Evolutionary conservation across 2,888 invertebrate species (phyloP).

Genomic region (Spodoptera littoralis): DNA sequence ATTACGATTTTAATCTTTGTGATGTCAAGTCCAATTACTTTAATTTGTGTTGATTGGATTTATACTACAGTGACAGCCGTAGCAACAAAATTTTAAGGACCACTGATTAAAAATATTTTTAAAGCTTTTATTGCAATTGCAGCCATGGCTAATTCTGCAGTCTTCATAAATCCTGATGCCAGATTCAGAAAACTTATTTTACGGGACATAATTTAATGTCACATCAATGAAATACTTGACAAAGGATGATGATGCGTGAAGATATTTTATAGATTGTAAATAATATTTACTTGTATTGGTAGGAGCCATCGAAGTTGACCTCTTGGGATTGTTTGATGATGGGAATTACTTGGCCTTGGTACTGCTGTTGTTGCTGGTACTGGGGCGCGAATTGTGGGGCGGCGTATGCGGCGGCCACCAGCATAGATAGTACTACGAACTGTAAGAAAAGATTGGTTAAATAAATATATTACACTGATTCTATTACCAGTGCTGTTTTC

Average conservation of each 20-base stretch:
- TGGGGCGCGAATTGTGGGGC: slow-evolving; percentile 75
- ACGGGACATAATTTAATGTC: slow-evolving; percentile 20
- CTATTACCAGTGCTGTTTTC: neutral
- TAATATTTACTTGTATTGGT: slow-evolving; percentile 88
- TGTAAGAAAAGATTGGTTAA: slow-evolving; percentile 60
- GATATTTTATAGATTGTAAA: slow-evolving; percentile 6
- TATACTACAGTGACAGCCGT: too few species aligned
- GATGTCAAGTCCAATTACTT: too few species aligned
- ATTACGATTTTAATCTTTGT: too few species aligned
- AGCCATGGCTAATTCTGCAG: slow-evolving; percentile 23
- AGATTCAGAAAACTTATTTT: slow-evolving; percentile 22
- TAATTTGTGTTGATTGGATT: too few species aligned
- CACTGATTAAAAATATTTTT: slow-evolving; percentile 24
- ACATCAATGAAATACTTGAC: slow-evolving; percentile 23
- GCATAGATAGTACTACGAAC: slow-evolving; percentile 77
- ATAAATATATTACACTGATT: neutral
- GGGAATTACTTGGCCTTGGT: slow-evolving; percentile 83
- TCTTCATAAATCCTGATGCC: slow-evolving; percentile 25
- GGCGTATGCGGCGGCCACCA: slow-evolving; percentile 76
- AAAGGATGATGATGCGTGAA: slow-evolving; percentile 26
- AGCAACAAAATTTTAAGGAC: too few species aligned
- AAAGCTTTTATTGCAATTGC: slow-evolving; percentile 13
- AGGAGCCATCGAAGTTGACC: slow-evolving; percentile 88
- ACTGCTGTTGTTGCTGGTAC: slow-evolving; percentile 69
- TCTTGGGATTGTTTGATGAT: slow-evolving; percentile 89